A percentile compares a stretch with the other conserved stretches of the same genome.
Conservation (phyloP, 2,113 vertebrate species). For the Nematolebias whitei region DNA sequence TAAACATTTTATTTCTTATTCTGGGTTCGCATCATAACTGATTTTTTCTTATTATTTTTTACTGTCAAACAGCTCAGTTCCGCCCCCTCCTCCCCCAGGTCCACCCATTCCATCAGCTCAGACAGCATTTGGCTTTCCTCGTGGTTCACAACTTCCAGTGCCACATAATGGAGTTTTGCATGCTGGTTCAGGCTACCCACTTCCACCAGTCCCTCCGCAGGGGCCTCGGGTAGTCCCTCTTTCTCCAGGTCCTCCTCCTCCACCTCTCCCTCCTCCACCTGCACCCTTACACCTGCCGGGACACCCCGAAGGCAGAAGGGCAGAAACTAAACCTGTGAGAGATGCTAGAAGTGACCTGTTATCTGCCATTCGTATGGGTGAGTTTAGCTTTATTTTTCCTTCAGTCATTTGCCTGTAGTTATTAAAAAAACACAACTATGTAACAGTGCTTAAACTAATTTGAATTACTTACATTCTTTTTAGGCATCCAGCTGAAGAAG, state of each 20-base stretch:
- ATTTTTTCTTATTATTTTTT: not conserved
- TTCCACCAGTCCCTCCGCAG: conserved; percentile 79
- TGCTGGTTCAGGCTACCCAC: conserved; percentile 68
- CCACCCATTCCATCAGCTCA: conserved; percentile 90
- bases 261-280: conserved; percentile 64
- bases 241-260: conserved; percentile 81
- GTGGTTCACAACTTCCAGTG: conserved; percentile 77
- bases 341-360: conserved; percentile 91
- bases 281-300: conserved; percentile 59
- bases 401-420: not conserved
- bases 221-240: conserved; percentile 80
- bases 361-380: conserved; percentile 93
- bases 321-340: conserved; percentile 72
- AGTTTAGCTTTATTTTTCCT: conserved; percentile 41
- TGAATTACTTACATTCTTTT: not conserved
- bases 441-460: not conserved
- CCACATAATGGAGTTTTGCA: conserved; percentile 74
- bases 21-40: too few species aligned
- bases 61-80: conserved; percentile 74
- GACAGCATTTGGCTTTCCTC: conserved; percentile 89
- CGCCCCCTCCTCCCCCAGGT: conserved; percentile 78
- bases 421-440: too few species aligned
- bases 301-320: conserved; percentile 22
- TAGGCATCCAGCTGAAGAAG: conserved; percentile 96
- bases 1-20: too few species aligned